Evolutionary conservation across 2,888 invertebrate genomes (phyloP).

Genomic region (Pachliopta kotzebuea): DNA sequence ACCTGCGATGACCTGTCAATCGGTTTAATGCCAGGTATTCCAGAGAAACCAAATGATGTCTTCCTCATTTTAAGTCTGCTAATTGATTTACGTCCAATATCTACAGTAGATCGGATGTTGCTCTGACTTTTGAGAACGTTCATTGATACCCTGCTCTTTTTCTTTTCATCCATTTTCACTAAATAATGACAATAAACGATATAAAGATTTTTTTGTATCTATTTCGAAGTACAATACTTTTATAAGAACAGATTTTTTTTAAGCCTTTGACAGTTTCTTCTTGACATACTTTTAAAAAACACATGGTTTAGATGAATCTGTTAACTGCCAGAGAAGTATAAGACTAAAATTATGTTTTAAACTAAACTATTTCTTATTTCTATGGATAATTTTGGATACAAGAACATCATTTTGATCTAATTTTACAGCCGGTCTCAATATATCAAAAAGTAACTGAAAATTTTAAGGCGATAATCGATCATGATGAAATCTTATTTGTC

Average conservation of each 20-base stretch:
- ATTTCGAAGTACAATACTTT: background rate
- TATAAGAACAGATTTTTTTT: background rate
- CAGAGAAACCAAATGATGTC: constrained; percentile 55
- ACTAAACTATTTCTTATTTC: no score
- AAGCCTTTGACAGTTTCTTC: background rate
- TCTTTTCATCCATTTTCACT: constrained; percentile 35
- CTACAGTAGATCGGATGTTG: constrained; percentile 35
- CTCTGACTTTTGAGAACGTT: constrained; percentile 37
- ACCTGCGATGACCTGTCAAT: constrained; percentile 59
- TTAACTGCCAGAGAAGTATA: no score
- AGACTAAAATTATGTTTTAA: no score
- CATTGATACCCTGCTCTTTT: constrained; percentile 47
- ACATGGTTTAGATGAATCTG: background rate
- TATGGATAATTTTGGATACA: no score
- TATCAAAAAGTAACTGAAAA: no score
- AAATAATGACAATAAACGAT: background rate
- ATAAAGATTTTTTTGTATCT: background rate
- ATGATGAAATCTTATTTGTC: no score
- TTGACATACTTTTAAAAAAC: background rate
- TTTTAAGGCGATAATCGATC: no score
- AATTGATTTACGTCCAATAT: constrained; percentile 41
- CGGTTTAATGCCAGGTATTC: constrained; percentile 54
- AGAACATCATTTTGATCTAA: no score
- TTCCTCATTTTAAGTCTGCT: constrained; percentile 55
- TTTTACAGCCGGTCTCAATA: no score